Evolutionary conservation across 2,113 vertebrate species (phyloP), one percentile per base, ranked within the genome.

Genomic region (Peromyscus maniculatus): DNA sequence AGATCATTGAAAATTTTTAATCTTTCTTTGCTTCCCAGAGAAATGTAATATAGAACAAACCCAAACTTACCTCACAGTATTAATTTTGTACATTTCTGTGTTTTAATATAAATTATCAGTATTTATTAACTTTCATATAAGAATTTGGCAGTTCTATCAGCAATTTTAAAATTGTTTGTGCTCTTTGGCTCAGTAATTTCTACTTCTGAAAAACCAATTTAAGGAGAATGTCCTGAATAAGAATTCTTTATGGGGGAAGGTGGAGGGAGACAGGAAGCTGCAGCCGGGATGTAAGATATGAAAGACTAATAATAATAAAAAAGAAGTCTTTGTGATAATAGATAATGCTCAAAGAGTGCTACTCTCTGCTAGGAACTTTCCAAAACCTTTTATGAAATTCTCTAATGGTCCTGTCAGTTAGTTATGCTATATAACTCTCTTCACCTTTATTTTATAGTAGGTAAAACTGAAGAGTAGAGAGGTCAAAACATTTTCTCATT

Each of bases 11-110:
- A 72, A 19, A 5, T 4, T 80, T 43, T 71, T 94, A 72, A 21
- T 64, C 33, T 64, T 46, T 36, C 59, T 67, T n/a, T 78, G 15
- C 33, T 75, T 79, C 19, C 75, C 33, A 91, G 80, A 87, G 15
- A 94, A 66, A 66, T 55, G 31, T 71, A 84, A 87, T 87, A 92
- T 62, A 96, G 95, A 72, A 3, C 26, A 74, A 89, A 97, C 67
- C 8, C 10, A 83, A 19, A 79, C 93, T 87, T 91, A 84, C 21
- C 2, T 36, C 52, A 7, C 91, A 28, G 19, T 80, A 3, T 86
- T 94, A 84, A 36, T 46, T n/a, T 88, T 33, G 33, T 55, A n/a
- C 13, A 71, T 31, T 87, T 87, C 16, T 87, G 24, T 43, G 43
- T 71, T 49, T 87, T 36, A 71, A 87, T 49, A 36, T 69, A 87